Base-by-base conservation (phyloP, 2,888 invertebrate species). In the Auanema freiburgensis region DNA sequence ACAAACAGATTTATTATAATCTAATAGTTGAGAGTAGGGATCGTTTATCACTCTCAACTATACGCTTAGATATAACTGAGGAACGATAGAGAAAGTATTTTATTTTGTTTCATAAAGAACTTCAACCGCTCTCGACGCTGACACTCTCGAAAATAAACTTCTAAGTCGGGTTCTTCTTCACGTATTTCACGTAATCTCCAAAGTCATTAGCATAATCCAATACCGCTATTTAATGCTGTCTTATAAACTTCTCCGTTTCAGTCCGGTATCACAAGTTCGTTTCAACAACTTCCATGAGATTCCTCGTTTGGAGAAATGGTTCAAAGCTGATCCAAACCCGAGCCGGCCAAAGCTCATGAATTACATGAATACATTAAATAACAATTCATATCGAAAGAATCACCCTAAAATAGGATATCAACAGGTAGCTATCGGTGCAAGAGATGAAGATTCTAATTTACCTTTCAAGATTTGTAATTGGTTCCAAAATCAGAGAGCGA, bases 241-340 rank as follows among this genome's bases (percentile, higher is more conserved):
- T 46, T 18, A 46, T 46, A 5, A 16, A 8, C 5, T 5, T 8
- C 21, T 8, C 11, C 8, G 12, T 70, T 77, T 63, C 71, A 78
- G 78, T 62, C 78, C 78, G 23, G 66, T 71, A 6, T 61, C 67
- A 42, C 61, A 67, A 21, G 65, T 65, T 44, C 69, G 77, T 43
- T 83, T 84, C 76, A 77, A 77, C 52, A 72, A 64, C 21, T 58
- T 75, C n/a, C 88, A 93, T 81, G 97, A 98, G 86, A 86, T 98
- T 69, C 96, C 97, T 0, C 92, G 94, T 82, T 86, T 98, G 58
- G 96, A 97, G 84, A 89, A 92, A 76, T 97, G 97, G 96, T 98
- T 97, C 87, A 70, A 70, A 57, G 41, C 93, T 84, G 97, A 97
- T 85, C 94, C 95, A 79, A 97, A 97, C 85, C 98, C 98, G 0